Conservation (phyloP, 2,113 vertebrate genomes). For the Nematolebias whitei region DNA sequence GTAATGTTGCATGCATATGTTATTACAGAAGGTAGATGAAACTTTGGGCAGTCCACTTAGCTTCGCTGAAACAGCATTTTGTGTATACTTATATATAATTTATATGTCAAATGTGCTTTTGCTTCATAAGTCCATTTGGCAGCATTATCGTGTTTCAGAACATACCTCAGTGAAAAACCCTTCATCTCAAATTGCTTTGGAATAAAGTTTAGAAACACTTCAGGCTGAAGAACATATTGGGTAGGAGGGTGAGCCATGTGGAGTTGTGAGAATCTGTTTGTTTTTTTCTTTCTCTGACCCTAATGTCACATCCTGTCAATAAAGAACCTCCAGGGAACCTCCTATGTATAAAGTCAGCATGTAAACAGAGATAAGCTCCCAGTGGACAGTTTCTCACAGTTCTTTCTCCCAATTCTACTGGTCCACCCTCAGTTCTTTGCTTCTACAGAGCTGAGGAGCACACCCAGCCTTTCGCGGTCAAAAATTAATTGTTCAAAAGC, state of each 20-base stretch:
- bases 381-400: conserved; percentile 20
- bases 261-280: conserved; percentile 64
- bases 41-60: conserved; percentile 28
- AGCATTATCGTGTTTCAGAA: background rate
- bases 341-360: conserved; percentile 23
- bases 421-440: background rate
- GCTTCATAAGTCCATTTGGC: conserved; percentile 1
- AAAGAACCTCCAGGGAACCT: conserved; percentile 44
- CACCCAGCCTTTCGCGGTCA: conserved; percentile 4
- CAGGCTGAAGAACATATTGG: conserved; percentile 1
- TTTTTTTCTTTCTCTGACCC: conserved; percentile 55
- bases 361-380: conserved; percentile 44
- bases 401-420: conserved; percentile 9
- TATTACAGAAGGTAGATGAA: conserved; percentile 9
- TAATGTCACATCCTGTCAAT: conserved; percentile 71
- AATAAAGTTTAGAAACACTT: background rate
- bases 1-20: conserved; percentile 72
- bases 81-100: conserved; percentile 25
- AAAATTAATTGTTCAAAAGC: background rate
- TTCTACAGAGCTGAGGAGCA: conserved; percentile 1
- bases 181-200: background rate
- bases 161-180: background rate
- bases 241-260: conserved; percentile 13
- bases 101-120: conserved; percentile 3
- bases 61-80: conserved; percentile 4